Conservation (phyloP, 2,113 vertebrate genomes). For the Ictalurus punctatus region DNA sequence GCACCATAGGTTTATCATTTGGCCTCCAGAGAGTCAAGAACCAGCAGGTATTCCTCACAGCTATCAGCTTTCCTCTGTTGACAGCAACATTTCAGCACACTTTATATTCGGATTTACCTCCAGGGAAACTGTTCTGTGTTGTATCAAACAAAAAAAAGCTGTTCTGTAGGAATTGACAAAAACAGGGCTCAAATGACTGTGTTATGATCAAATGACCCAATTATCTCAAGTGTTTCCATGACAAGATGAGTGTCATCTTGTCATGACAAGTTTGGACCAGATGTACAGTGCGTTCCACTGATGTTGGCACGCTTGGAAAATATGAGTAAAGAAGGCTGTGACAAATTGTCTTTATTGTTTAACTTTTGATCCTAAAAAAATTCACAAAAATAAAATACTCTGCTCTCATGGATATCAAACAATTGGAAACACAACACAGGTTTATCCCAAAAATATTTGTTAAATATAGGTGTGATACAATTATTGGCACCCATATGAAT, state of each 20-base stretch:
- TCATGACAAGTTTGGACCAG: conserved; percentile 4
- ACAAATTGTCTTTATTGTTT: no score
- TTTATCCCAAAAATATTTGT: no score
- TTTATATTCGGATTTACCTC: conserved; percentile 35
- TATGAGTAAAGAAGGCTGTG: no score
- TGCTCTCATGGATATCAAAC: no score
- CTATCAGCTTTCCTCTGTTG: conserved; percentile 18
- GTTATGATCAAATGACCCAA: not conserved
- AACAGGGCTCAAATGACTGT: not conserved
- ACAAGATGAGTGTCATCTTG: not conserved
- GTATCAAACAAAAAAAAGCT: conserved; percentile 29
- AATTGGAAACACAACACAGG: no score
- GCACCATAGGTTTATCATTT: not conserved
- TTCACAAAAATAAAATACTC: no score
- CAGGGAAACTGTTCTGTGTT: conserved; percentile 32
- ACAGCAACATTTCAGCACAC: conserved; percentile 11
- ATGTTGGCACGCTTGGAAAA: no score
- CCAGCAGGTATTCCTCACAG: not conserved
- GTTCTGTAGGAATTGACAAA: conserved; percentile 1
- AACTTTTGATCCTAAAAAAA: no score
- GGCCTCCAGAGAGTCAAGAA: not conserved
- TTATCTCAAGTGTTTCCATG: conserved; percentile 2
- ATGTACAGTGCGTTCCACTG: not conserved
- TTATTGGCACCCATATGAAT: no score
- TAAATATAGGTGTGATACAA: no score